Base-by-base conservation (phyloP, 2,888 invertebrate species). In the Busseola fusca region DNA sequence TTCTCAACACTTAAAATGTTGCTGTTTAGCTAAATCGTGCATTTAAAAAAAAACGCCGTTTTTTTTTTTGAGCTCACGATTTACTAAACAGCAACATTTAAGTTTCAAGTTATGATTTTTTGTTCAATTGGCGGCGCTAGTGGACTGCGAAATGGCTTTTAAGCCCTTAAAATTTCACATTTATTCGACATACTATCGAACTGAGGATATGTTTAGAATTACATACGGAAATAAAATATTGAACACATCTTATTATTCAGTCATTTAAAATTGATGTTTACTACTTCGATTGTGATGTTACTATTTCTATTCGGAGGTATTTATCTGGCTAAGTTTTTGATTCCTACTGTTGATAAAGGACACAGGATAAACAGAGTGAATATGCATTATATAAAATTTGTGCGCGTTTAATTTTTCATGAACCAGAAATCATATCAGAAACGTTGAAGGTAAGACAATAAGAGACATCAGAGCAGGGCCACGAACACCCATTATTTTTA, bases 401-500 rank as follows among this genome's bases (percentile, higher is more conserved):
- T 88, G 88, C 89, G 87, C 86, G 82, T 85, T 80, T 83, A 64
- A 78, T 83, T 76, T 69, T 68, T 64, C 27, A 72, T 69, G 45
- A 57, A 70, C n/a, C 30, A 58, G 42, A 69, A 52, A 40, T 27
- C 3, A 25, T n/a, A 66, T 65, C 7, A 30, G 45, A 30, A 48
- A 45, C 12, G 37, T n/a, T n/a, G 37, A 40, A 40, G 1, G n/a
- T 40, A 62, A 65, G 34, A 69, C 52, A 68, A 62, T 58, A 67
- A n/a, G 57, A 64, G 85, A 87, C 88, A 88, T 86, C 88, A 84
- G 83, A 83, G 79, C 84, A 80, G 84, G 84, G 83, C 84, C 69
- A 79, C 74, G 74, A 71, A 81, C 83, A 80, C 78, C 45, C 68
- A 82, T 58, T 77, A 73, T 62, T 77, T 72, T 74, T 69, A 73